Evolutionary conservation across 2,797 vertebrate species (phyloP), one percentile per base, ranked within the genome.

Genomic region (Danio tinwini): DNA sequence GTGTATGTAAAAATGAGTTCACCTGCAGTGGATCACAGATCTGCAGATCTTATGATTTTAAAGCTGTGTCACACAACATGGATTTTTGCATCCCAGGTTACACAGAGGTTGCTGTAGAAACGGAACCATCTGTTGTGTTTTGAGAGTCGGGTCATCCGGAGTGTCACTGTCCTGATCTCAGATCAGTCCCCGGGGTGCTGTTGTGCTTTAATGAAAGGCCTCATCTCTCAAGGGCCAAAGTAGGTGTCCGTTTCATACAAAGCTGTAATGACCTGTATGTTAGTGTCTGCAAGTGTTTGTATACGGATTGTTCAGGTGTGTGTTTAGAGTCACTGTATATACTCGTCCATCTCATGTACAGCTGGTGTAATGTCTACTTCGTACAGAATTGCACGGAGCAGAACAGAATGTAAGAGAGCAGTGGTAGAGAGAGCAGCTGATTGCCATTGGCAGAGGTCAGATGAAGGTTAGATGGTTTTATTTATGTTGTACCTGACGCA

Each of bases 391-490:
- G 5, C n/a, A 52, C 5, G 11, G n/a, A 50, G 44, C 13, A 68
- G 16, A 56, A 39, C 16, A 52, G 9, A 50, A 12, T 5, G 42
- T 45, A 17, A 53, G 39, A 63, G 59, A 44, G 63, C n/a, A 53
- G 58, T 19, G 53, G 21, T 13, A 71, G 49, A 37, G 14, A 63
- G 21, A 52, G 3, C 68, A 79, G 74, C 49, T 77, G 68, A 82
- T 50, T 82, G 80, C 61, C 52, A 49, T 17, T 72, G 74, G 76
- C 69, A 72, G 68, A 82, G 81, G 81, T 82, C 42, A 53, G 17
- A 11, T 78, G 81, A 73, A 82, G 81, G 81, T 82, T 45, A 61
- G 37, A 56, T 42, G 40, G 50, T 42, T 73, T 17, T 11, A 40
- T 39, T 42, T 44, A 12, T 67, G 37, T 59, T 59, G 44, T 70